phyloP scores from a whole-genome alignment of 2,797 vertebrate genomes.

The Pseudochirops corinnae region DNA sequence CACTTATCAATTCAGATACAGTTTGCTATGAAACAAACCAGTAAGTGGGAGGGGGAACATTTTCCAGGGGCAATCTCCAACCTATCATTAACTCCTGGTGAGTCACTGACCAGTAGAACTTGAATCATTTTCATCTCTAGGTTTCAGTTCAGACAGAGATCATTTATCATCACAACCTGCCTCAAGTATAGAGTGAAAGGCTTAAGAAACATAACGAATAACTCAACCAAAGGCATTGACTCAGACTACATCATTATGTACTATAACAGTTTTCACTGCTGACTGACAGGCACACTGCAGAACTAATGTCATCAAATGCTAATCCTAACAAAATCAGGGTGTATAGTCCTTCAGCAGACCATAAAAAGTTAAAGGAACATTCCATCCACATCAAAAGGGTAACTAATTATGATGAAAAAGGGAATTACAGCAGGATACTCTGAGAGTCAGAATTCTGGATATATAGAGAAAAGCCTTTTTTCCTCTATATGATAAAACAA shows the following conservation, averaged over 20 bases:
- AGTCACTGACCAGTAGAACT: background rate
- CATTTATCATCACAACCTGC: background rate
- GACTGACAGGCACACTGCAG: background rate
- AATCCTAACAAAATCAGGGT: conserved; percentile 1
- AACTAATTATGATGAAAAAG: conserved; percentile 54
- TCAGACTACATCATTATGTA: background rate
- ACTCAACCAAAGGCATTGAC: background rate
- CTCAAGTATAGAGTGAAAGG: background rate
- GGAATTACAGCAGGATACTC: conserved; percentile 1
- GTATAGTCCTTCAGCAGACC: background rate
- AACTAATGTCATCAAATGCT: background rate
- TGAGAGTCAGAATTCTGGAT: background rate
- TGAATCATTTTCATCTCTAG: no score
- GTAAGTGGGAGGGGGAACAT: background rate
- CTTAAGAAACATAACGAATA: background rate
- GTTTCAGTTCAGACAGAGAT: background rate
- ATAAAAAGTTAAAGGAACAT: background rate
- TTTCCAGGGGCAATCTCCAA: conserved; percentile 9
- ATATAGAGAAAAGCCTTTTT: rapidly evolving
- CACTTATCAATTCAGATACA: conserved; percentile 40
- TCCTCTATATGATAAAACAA: background rate
- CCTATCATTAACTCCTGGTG: background rate
- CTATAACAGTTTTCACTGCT: background rate
- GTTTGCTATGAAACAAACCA: conserved; percentile 7
- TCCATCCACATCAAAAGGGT: conserved; percentile 28